Base-by-base conservation (phyloP, 2,888 invertebrate genomes). In the Elysia crispata region DNA sequence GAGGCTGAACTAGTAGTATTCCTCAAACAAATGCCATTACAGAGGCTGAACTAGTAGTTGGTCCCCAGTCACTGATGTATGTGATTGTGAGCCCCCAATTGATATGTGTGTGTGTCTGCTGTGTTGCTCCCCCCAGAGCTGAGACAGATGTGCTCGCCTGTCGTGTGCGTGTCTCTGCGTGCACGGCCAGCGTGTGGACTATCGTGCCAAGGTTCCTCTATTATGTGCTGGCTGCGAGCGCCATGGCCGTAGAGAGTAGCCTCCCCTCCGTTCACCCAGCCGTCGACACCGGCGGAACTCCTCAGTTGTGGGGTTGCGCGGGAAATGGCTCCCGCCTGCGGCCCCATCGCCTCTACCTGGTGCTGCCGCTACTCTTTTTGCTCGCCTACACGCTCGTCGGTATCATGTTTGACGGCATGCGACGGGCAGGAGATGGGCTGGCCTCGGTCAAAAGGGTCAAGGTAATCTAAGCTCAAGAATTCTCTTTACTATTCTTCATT, bases 321-420 rank as follows among this genome's bases (percentile, higher is more conserved):
- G 57, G 25, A 23, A 8, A 13, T 23, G 54, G 11, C 78, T 25
- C 72, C 73, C 64, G 0, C 28, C 60, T 83, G 66, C 60, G 80
- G n/a, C 81, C 80, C 6, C 50, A 76, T 3, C 33, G 70, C 11
- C 64, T 83, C 41, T 83, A 81, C 70, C 57, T 28, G 6, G 81
- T 74, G 30, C 41, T 81, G 11, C 81, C 81, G 31, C 70, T 75
- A 57, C 74, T 83, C 54, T 81, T 81, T 23, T 77, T 83, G 18
- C 13, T 81, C 41, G 79, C 83, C 64, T 80, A 83, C 70, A 83
- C 77, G 57, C 54, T 81, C 33, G 79, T 81, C 50, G 83, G 83
- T 1, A 74, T 67, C 62, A 81, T 79, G 25, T 81, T 81, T 69
- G 83, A 83, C 31, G 81, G 79, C 33, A 75, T 69, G 25, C 62